Base-by-base conservation (phyloP, 1,140 invertebrate species). In the Drosophila ercepeae region DNA sequence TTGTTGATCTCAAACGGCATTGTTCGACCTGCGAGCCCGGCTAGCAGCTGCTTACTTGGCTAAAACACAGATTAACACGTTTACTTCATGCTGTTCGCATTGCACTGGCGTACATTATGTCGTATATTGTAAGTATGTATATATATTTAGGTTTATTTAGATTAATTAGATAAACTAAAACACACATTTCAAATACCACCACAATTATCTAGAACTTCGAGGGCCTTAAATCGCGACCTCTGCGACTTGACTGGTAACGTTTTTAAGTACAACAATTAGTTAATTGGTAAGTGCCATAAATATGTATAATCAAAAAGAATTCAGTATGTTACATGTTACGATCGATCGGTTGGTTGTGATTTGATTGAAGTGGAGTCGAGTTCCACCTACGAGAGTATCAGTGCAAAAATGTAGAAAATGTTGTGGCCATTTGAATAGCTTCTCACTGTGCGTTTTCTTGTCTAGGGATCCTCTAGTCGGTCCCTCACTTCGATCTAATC, bases 51-150 rank as follows among this genome's bases (percentile, higher is more conserved):
- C 82, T 86, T 86, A 86, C 82, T 88, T 89, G 69, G 57, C 82
- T 86, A 86, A 86, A 86, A 86, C 82, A 88, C 81, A 86, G 81
- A 88, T 88, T 86, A 86, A 86, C 82, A 86, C 81, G 64, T 75
- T 76, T 77, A 88, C 79, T 89, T 75, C 8, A 72, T 83, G 78
- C 64, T 81, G 61, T 81, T 74, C 60, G 60, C 78, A 74, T 69
- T 75, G 49, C 63, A 75, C 63, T 58, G 70, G 65, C 57, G 48
- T 34, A 67, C 61, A 52, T 71, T 48, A 58, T 65, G 53, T 67
- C 32, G 50, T 54, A 65, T 48, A 52, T 74, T 16, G 58, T 64
- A 73, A 49, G 36, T 39, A 39, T 39, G 14, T 36, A 63, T 55
- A 55, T 55, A 60, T 69, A 70, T 72, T 52, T 42, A 58, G 48